Evolutionary conservation across 2,888 invertebrate genomes (phyloP).

Genomic region (Hydriomena furcata): DNA sequence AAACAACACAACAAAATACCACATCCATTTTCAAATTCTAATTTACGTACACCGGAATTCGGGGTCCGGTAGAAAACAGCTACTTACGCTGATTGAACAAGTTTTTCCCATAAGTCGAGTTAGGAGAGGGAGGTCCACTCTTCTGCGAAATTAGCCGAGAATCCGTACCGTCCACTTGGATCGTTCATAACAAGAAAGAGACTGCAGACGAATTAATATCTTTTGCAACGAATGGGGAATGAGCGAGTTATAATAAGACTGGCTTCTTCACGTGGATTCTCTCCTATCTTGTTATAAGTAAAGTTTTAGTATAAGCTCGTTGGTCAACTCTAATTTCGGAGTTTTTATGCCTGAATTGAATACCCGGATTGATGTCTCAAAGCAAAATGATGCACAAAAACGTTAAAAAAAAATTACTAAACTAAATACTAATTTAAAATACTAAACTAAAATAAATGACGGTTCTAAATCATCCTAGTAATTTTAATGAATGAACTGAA

Average conservation of each 20-base stretch:
- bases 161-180: constrained; percentile 43
- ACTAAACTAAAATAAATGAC: no score
- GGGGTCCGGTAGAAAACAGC: constrained; percentile 61
- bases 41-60: constrained; percentile 29
- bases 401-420: no score
- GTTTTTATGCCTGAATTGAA: no score
- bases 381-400: no score
- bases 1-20: constrained; percentile 30
- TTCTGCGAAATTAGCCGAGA: constrained; percentile 72
- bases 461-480: no score
- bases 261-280: not conserved
- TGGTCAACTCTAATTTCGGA: no score
- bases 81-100: constrained; percentile 78
- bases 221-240: constrained; percentile 24
- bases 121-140: constrained; percentile 54
- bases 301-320: no score
- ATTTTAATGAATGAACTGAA: no score
- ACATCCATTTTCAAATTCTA: constrained; percentile 37
- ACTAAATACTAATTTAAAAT: no score
- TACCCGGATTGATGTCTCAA: no score
- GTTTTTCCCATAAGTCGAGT: constrained; percentile 71
- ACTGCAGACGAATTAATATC: constrained; percentile 33
- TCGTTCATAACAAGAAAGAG: constrained; percentile 40
- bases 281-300: no score
- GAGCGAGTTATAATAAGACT: not conserved